Base-by-base conservation (phyloP, 2,888 invertebrate species). In the Troides oblongomaculatus region DNA sequence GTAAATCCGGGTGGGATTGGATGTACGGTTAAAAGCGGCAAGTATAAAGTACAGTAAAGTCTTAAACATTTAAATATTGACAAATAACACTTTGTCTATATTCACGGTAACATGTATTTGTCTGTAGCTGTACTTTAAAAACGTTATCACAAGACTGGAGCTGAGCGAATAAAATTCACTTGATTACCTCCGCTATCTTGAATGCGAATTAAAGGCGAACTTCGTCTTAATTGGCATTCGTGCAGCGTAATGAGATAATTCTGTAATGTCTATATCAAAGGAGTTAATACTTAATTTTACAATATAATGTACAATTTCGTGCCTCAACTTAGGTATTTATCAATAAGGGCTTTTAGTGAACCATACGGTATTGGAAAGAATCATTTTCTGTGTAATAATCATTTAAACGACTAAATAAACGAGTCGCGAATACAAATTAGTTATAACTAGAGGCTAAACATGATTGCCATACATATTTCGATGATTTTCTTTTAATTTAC, bases 141-240 rank as follows among this genome's bases (percentile, higher is more conserved):
- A 30, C n/a, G 62, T 62, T 62, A 58, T 70, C 66, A 53, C 39
- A 50, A 25, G 39, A 36, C 63, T 62, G 39, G 70, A 53, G 66
- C 63, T 18, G 10, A 25, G 70, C 62, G 63, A 70, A 70, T 70
- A 56, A 66, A 70, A 67, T 67, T 64, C 70, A 60, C 56, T 67
- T 70, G 67, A 70, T 67, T 70, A 67, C 70, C 67, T 64, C 66
- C 18, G 70, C 70, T 70, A 70, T 70, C 70, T 67, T 57, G 23
- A 61, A 67, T 43, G 57, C 61, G 57, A 57, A 64, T 67, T 63
- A 67, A 66, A 66, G 56, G 64, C 64, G 64, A 69, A 64, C 64
- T 69, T 64, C 69, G 60, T 61, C 61, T 69, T 69, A 69, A 69
- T 64, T 64, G 56, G 25, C 61, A n/a, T 64, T 61, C 63, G 14